Evolutionary conservation across 2,888 invertebrate species (phyloP), one percentile per base, ranked within the genome.

Genomic region (Chrysodeixis includens): DNA sequence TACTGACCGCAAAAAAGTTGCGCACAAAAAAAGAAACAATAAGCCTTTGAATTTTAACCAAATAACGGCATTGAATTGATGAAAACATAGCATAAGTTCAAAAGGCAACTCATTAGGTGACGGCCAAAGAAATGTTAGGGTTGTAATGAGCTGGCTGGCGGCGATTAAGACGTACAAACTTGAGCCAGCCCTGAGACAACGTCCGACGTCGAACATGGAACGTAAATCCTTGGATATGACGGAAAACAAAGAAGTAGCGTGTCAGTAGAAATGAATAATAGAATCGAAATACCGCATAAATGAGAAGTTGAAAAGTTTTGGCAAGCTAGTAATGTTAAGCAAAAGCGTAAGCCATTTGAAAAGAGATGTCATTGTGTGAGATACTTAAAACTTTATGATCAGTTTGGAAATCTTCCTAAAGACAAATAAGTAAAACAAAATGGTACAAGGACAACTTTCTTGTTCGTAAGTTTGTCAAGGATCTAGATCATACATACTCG

Each of bases 91-190:
- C 74, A 77, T 74, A 81, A 89, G 84, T 87, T 90, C 87, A 90
- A 91, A 92, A 90, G 88, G 86, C 86, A 85, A 87, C 85, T 91
- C 86, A 92, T 91, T 91, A 90, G 88, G 85, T 89, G 87, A 88
- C 86, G 85, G 79, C 87, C 82, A 85, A 89, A 89, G 88, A 90
- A 92, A 88, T 88, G 85, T 89, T 89, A 83, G 86, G 83, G 77
- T 86, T 89, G 89, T 92, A 91, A 93, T 93, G 89, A 93, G 88
- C 87, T 90, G 72, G 90, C 92, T 91, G 75, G 87, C 87, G 90
- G 91, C 90, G 88, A 92, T 91, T 92, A 91, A 91, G 90, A 90
- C 86, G 87, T 85, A 88, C 85, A 91, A 92, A 92, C 87, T 93
- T 89, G 82, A 86, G 81, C 86, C 82, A 86, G 80, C 88, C 86